Evolutionary conservation across 2,888 invertebrate genomes (phyloP), one percentile per base, ranked within the genome.

Genomic region (Drosophila emarginata): DNA sequence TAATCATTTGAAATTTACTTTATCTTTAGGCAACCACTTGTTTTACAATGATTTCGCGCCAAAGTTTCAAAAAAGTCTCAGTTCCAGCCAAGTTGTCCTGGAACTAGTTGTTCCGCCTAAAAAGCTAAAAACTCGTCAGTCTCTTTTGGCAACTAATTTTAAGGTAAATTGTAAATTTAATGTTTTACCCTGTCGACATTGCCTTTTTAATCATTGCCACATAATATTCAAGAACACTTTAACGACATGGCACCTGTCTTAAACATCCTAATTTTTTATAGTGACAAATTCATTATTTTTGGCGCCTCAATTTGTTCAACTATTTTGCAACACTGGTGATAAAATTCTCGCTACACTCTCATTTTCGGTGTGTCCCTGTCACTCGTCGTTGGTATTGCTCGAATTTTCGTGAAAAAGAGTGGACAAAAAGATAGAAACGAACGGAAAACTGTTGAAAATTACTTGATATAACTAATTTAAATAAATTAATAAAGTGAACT

Each of bases 371-470:
- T 21, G 18, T 51, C 18, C 51, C 51, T 54, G 54, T 54, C 54
- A 32, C 18, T 54, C 32, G 54, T 64, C 67, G 64, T 81, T 81
- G 80, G 82, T 78, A 72, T 79, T 72, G 83, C 79, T 83, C 69
- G 78, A 82, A 77, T 74, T 72, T 83, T 83, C 78, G 72, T 78
- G 73, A 80, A 83, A 74, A 60, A 54, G 54, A 36, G 45, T 45
- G 45, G 45, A 45, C 45, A 54, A 54, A 36, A 54, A 36, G 1
- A 21, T 45, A 45, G 18, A 54, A 54, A 54, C 54, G 36, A 36
- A 36, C 32, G 60, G 23, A 52, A 71, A 82, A 80, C 82, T 75
- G 78, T 84, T 80, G 77, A 71, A 80, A 72, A 78, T 71, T 84
- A 84, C 68, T 53, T 70, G 77, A 80, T 66, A 71, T 72, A 72